Conservation (phyloP, 2,113 vertebrate species). For the Semnornis frantzii region DNA sequence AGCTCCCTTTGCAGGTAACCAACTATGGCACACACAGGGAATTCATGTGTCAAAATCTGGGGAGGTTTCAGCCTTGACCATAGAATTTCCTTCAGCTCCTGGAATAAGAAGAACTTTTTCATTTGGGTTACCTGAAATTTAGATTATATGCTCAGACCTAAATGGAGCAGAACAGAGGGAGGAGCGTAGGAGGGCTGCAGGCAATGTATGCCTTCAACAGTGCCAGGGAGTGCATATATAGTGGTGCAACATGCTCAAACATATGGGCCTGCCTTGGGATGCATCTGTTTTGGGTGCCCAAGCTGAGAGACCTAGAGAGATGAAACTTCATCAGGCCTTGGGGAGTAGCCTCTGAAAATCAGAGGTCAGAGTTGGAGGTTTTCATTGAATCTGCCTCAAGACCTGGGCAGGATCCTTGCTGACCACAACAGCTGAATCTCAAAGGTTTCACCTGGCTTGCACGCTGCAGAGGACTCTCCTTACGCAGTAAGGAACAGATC, state of each 20-base stretch:
- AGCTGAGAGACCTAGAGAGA: conserved; percentile 62
- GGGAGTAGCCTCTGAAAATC: not conserved
- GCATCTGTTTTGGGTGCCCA: conserved; percentile 59
- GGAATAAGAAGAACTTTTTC: conserved; percentile 21
- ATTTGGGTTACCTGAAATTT: conserved; percentile 60
- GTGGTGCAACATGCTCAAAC: conserved; percentile 71
- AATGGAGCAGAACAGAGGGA: conserved; percentile 71
- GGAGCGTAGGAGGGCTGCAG: conserved; percentile 57
- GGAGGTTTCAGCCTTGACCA: not conserved
- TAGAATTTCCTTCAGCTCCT: not conserved
- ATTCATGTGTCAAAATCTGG: not conserved
- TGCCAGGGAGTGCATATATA: conserved; percentile 69
- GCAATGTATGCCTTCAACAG: conserved; percentile 65
- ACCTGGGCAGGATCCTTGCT: not conserved
- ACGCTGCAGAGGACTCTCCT: not conserved
- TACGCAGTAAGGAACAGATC: not conserved
- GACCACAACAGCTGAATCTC: not conserved
- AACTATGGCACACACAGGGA: not conserved
- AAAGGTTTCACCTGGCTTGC: not conserved
- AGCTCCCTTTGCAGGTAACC: not conserved
- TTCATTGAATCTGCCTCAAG: not conserved
- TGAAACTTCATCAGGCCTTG: conserved; percentile 54
- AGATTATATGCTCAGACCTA: conserved; percentile 50
- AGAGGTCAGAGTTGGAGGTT: not conserved
- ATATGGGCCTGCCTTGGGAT: conserved; percentile 67